Base-by-base conservation (phyloP, 2,888 invertebrate genomes). In the Koerneria pararmatus region DNA sequence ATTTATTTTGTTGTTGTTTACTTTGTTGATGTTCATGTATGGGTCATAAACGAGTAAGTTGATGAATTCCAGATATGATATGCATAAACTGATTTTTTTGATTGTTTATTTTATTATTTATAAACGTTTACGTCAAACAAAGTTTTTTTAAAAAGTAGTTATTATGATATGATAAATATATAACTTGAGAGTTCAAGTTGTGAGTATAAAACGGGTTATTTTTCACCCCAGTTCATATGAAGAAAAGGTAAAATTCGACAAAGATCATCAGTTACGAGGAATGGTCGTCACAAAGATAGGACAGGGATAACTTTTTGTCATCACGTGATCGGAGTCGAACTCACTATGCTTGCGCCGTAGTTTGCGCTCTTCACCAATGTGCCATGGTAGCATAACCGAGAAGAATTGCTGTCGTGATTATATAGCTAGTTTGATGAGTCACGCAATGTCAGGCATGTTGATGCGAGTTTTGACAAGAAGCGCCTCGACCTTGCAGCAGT, bases 301-400 rank as follows among this genome's bases (percentile, higher is more conserved):
- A 64, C 56, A 64, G 64, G 64, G 64, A 64, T 64, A 64, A 64
- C 64, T 32, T 41, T 35, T 41, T 19, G 58, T 64, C 64, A 64
- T 64, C 64, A 64, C 24, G n/a, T 56, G 64, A 64, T 46, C 64
- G 8, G 53, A 24, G 8, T 51, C 24, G 53, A 51, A 51, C 53
- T 22, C 53, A 24, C 22, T n/a, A 6, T n/a, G 15, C 6, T 24
- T 22, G 22, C 22, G 53, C 11, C 6, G 22, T 6, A 51, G 22
- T 6, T 6, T 24, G 6, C 15, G 22, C 53, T n/a, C 53, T 51
- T 22, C 8, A 22, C 53, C 53, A 5, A 15, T 61, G 49, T n/a
- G 49, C 37, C 27, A n/a, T 11, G 29, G 46, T 27, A 41, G 62
- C 49, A 22, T 53, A n/a, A n/a, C n/a, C n/a, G n/a, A n/a, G n/a